These are phyloP conservation scores for Andrena bucephala DNA, from an alignment of 2,888 invertebrate species.

Conservation along the genomic window DNA sequence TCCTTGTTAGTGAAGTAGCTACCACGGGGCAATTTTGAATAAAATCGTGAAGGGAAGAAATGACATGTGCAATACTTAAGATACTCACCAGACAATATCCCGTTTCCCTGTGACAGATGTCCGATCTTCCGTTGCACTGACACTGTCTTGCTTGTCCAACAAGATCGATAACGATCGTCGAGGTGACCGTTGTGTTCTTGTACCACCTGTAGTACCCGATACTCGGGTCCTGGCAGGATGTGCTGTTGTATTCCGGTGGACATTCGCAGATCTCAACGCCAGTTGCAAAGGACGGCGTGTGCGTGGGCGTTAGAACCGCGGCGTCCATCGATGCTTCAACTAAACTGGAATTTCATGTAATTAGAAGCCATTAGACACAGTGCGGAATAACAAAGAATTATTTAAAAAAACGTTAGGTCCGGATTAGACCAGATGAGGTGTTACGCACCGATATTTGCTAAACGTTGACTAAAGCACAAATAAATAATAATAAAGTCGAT, in stretches of 20 bases:
- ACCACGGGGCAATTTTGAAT: neutral
- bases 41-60: neutral
- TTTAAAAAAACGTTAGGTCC: neutral
- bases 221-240: constrained; percentile 96
- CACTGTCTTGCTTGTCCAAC: constrained; percentile 93
- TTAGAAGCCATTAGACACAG: neutral
- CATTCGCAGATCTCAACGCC: constrained; percentile 96
- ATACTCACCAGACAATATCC: constrained; percentile 92
- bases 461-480: too few species aligned
- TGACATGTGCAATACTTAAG: neutral
- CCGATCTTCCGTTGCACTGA: constrained; percentile 92
- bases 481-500: too few species aligned
- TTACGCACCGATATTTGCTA: too few species aligned
- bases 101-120: constrained; percentile 92
- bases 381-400: neutral
- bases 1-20: neutral
- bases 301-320: constrained; percentile 89
- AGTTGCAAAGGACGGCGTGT: constrained; percentile 89
- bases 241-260: constrained; percentile 92
- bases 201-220: constrained; percentile 93
- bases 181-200: constrained; percentile 86
- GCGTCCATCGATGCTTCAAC: constrained; percentile 93
- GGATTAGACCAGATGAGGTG: too few species aligned
- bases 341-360: constrained; percentile 85
- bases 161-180: constrained; percentile 91